Conservation (phyloP, 2,113 vertebrate genomes). For the Cathartes aura region DNA sequence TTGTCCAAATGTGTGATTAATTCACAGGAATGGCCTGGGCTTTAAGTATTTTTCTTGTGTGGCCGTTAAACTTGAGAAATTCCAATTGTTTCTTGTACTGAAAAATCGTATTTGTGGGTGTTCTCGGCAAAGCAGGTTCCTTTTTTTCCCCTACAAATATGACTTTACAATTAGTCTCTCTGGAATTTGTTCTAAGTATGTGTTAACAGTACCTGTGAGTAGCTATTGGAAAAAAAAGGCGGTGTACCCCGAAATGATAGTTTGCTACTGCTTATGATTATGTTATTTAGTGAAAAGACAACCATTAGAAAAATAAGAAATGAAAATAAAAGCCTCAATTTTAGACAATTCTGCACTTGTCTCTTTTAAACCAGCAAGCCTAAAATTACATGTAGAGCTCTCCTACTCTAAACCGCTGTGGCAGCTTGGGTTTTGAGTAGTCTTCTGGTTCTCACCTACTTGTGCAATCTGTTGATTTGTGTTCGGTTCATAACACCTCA, state of each 20-base stretch:
- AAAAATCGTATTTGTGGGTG: background rate
- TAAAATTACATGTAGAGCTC: background rate
- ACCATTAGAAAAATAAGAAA: background rate
- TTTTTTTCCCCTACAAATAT: background rate
- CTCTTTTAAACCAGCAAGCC: background rate
- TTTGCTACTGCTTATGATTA: background rate
- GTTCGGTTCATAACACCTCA: background rate
- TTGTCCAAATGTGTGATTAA: conserved; percentile 1
- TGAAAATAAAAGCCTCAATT: background rate
- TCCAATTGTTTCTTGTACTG: background rate
- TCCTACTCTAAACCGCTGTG: background rate
- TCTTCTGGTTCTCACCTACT: background rate
- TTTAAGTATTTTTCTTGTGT: background rate
- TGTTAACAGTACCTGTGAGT: background rate
- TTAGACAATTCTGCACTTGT: background rate
- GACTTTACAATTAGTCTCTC: background rate
- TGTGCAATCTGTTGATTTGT: conserved; percentile 3
- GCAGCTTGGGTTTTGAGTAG: background rate
- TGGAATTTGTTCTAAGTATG: background rate
- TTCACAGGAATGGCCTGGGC: background rate
- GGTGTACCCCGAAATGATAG: background rate
- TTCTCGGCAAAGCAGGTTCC: background rate
- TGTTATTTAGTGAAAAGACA: background rate
- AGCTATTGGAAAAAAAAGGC: background rate
- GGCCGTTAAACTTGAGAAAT: background rate